Base-by-base conservation (phyloP, 1,140 invertebrate genomes). In the Drosophila jambulina region DNA sequence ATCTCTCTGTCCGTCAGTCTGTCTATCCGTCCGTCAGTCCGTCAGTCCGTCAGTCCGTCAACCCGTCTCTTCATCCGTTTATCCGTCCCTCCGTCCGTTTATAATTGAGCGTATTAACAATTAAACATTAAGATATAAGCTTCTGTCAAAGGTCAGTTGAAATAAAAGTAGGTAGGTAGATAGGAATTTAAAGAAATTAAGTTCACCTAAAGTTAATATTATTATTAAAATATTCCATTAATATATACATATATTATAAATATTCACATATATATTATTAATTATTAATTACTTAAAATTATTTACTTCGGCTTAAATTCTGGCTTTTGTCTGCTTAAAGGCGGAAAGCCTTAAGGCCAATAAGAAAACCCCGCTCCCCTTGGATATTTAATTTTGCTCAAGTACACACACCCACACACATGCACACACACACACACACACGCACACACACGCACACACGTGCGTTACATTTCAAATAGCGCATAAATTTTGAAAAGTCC, bases 381-480 rank as follows among this genome's bases (percentile, higher is more conserved):
- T 60, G 36, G 25, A 42, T 72, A 72, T 72, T 72, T 72, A 59
- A 72, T 72, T 72, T 72, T 27, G 17, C 34, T 48, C 54, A 60
- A 71, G 53, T 42, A 75, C 46, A 79, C 64, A 63, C n/a, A 48
- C 60, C 49, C 51, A 62, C 49, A 59, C 42, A 59, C 29, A 59
- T 57, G 64, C 23, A 60, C 43, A 71, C 67, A 72, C 25, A 63
- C 40, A 68, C 7, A 53, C 19, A 63, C 61, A 72, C 17, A 71
- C 23, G 13, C 53, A 53, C 49, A 48, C 68, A 69, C 19, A 58
- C 61, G 46, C 56, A 72, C 43, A 79, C 67, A 83, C 80, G 80
- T 84, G 80, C 80, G 65, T 71, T 46, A 83, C 72, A 88, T 88
- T 83, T 88, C 45, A 88, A 84, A 84, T 71, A 71, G 68, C 84